These are phyloP conservation scores for Macroteleia sp. DNA, from an alignment of 2,888 invertebrate species.

Conservation along the genomic window DNA sequence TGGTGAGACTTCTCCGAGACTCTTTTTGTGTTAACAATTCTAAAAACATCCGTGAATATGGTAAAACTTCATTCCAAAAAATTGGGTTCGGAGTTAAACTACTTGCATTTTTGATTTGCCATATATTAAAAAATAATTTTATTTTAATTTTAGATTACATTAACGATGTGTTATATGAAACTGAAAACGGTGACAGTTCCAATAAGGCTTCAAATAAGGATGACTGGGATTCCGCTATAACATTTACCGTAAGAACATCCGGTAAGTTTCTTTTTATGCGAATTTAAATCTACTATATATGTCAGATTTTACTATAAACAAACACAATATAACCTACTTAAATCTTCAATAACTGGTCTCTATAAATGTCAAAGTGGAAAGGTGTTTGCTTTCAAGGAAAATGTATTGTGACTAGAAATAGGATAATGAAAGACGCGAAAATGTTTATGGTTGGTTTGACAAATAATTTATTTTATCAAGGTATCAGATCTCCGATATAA, in stretches of 20 bases:
- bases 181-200: slow-evolving; percentile 85
- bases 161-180: slow-evolving; percentile 91
- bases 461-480: too few species aligned
- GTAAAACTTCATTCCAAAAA: too few species aligned
- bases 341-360: slow-evolving; percentile 16
- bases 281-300: slow-evolving; percentile 1
- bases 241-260: slow-evolving; percentile 94
- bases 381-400: slow-evolving; percentile 31
- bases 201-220: slow-evolving; percentile 86
- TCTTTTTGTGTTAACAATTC: too few species aligned
- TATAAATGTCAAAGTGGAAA: slow-evolving; percentile 36
- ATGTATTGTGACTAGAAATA: too few species aligned
- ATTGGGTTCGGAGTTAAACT: too few species aligned
- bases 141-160: slow-evolving; percentile 88
- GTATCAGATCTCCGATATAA: too few species aligned
- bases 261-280: slow-evolving; percentile 87
- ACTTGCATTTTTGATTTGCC: too few species aligned
- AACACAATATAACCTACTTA: slow-evolving; percentile 33
- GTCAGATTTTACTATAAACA: slow-evolving; percentile 29
- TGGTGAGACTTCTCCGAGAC: too few species aligned
- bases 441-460: too few species aligned
- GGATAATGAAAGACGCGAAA: too few species aligned
- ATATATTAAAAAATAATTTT: too few species aligned
- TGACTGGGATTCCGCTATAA: slow-evolving; percentile 94
- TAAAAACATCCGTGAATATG: too few species aligned